These are phyloP conservation scores for Griposia aprilina DNA, from an alignment of 2,888 invertebrate species.

Conservation along the genomic window DNA sequence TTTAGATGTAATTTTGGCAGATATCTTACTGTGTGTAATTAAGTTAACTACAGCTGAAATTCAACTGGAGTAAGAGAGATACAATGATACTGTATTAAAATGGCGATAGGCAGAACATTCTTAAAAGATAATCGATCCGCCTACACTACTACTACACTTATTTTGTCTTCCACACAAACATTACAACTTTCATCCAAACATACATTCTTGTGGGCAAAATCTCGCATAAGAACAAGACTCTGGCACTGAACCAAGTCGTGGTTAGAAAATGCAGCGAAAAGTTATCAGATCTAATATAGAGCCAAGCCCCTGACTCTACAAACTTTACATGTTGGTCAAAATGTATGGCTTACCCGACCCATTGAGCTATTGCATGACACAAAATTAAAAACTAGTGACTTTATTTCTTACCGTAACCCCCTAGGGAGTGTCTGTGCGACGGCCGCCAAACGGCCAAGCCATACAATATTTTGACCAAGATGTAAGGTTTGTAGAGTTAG, in stretches of 20 bases:
- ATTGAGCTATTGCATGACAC: too few relatives aligned
- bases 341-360: background rate
- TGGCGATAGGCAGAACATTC: background rate
- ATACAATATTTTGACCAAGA: too few relatives aligned
- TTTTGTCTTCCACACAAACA: constrained; percentile 4
- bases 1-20: background rate
- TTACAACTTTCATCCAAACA: constrained; percentile 3
- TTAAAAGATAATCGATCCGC: background rate
- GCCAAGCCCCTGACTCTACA: background rate
- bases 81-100: background rate
- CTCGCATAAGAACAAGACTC: constrained; percentile 27
- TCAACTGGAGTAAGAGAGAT: background rate
- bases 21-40: background rate
- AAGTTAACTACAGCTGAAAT: background rate
- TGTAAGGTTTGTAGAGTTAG: too few relatives aligned
- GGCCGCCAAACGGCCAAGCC: too few relatives aligned
- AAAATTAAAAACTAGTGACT: too few relatives aligned
- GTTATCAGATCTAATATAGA: background rate
- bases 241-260: constrained; percentile 46
- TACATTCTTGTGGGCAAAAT: constrained; percentile 23
- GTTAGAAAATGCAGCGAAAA: constrained; percentile 12
- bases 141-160: constrained; percentile 4
- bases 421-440: too few relatives aligned
- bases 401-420: too few relatives aligned
- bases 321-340: background rate